Conservation (phyloP, 2,113 vertebrate species). For the Gallinago jamesoni region DNA sequence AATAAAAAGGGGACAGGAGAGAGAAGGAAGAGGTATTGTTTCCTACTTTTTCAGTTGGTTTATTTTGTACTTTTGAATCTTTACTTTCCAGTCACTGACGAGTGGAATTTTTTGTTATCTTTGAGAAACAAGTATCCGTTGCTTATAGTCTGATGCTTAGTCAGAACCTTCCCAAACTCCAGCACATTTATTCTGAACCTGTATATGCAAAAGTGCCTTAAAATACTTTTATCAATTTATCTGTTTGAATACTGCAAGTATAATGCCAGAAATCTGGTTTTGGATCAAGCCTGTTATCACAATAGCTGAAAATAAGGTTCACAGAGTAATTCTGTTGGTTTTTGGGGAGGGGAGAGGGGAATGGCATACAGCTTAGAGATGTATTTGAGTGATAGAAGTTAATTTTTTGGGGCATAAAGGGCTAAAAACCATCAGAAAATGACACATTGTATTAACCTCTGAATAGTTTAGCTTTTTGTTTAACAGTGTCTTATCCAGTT, state of each 20-base stretch:
- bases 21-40: background rate
- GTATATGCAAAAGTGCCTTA: background rate
- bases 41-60: background rate
- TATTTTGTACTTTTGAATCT: background rate
- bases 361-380: background rate
- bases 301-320: background rate
- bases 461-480: background rate
- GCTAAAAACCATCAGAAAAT: background rate
- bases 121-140: background rate
- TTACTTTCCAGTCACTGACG: background rate
- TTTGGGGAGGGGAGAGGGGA: too few species aligned
- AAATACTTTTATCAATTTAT: background rate
- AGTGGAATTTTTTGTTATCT: background rate
- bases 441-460: background rate
- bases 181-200: background rate
- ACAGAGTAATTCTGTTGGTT: background rate
- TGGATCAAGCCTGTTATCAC: accelerated
- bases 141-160: background rate
- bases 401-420: background rate
- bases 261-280: background rate
- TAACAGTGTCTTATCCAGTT: background rate
- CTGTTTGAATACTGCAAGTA: background rate
- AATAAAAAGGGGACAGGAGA: background rate
- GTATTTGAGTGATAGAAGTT: background rate
- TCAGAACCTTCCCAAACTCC: background rate